Evolutionary conservation across 2,797 vertebrate species (phyloP), one percentile per base, ranked within the genome.

Genomic region (Coracias cyanogaster): DNA sequence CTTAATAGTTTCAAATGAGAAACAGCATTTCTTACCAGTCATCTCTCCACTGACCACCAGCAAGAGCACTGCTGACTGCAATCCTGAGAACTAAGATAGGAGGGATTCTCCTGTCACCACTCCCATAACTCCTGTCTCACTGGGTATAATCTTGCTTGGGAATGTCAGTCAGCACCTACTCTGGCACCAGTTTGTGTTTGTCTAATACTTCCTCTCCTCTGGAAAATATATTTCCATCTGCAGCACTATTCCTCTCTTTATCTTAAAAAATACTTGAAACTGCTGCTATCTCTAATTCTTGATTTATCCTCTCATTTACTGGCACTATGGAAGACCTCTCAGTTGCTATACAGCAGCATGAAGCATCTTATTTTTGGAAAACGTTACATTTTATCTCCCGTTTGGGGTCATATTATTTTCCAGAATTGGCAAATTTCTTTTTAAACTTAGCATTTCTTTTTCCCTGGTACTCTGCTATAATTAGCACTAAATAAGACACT

Each of bases 401-500:
- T 80, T 95, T 70, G 58, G 72, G 89, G 92, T 97, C 89, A 89
- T 55, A 88, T 52, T 94, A 90, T 92, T 94, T 94, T 95, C 82
- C 51, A 84, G 66, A 96, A 90, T 82, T 83, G 87, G 85, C 87
- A 94, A 69, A 83, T 86, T 96, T 95, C 91, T 83, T 90, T 76
- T 82, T 83, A 91, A 95, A 92, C 48, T 69, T 48, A 29, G 35
- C 73, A 26, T 20, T 65, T 74, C 82, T 79, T 21, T 29, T 21
- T 15, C 12, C 69, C 29, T n/a, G 58, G 20, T 92, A 72, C 82
- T 86, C 85, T 84, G 87, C 73, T 94, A 87, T 95, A 96, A 94
- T 95, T 96, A 96, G 95, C 84, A 83, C 65, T 93, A 93, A 94
- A 93, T 86, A 82, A 95, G 85, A 76, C 91, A 91, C 80, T 76